phyloP scores from a whole-genome alignment of 2,797 vertebrate species.

The Anguilla obscura region DNA sequence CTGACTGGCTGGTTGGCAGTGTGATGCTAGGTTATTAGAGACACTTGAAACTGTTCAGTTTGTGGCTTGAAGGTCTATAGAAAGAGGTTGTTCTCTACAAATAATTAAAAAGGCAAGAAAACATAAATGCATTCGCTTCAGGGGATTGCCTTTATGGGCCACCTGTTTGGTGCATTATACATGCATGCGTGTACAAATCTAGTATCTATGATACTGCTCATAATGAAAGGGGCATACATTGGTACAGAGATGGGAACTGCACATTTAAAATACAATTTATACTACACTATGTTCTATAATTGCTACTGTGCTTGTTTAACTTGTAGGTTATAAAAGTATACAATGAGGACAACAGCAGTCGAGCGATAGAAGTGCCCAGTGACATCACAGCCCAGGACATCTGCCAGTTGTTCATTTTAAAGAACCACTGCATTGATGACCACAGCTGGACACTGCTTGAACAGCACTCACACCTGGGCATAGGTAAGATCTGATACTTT shows the following conservation, averaged over 20 bases:
- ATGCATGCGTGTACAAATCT: no score
- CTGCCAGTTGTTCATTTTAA: slow-evolving; percentile 91
- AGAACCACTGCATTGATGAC: slow-evolving; percentile 94
- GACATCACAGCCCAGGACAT: slow-evolving; percentile 90
- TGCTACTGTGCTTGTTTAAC: slow-evolving; percentile 27
- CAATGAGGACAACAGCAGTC: slow-evolving; percentile 91
- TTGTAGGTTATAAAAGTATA: slow-evolving; percentile 94
- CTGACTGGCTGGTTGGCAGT: background rate
- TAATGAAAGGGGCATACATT: background rate
- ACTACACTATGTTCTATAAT: background rate
- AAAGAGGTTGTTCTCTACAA: background rate
- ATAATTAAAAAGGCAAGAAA: background rate
- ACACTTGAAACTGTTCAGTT: slow-evolving; percentile 19
- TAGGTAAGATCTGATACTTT: slow-evolving; percentile 74
- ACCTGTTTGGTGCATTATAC: background rate
- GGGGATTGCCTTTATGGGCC: background rate
- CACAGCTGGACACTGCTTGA: slow-evolving; percentile 96
- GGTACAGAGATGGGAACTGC: no score
- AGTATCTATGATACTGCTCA: background rate
- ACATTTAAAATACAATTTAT: no score
- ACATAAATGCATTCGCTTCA: background rate
- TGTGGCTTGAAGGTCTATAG: slow-evolving; percentile 6
- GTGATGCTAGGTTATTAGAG: background rate
- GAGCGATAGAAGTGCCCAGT: slow-evolving; percentile 88
- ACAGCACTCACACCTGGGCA: slow-evolving; percentile 78